Base-by-base conservation (phyloP, 2,113 vertebrate species). In the Hepsetus odoe region DNA sequence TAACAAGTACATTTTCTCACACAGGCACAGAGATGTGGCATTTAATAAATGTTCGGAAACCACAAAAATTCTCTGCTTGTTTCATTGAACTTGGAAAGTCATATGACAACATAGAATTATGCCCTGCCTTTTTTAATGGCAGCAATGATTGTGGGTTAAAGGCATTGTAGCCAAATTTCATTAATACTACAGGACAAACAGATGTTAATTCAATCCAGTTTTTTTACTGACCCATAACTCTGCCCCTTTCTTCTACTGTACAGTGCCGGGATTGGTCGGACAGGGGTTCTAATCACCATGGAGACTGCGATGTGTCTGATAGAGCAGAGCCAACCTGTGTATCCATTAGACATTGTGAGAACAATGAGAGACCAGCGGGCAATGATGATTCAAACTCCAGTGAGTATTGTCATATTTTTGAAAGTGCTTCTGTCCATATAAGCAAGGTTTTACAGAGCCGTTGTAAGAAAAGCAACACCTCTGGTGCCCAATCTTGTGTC, bases 301-400 rank as follows among this genome's bases (percentile, higher is more conserved):
- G 97, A 99, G 93, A 97, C 97, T 20, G 96, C 98, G 0, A 92
- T 99, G 96, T 99, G 97, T 95, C 92, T 99, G 76, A 98, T 99
- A 88, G 98, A 99, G 91, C 95, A 93, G 85, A 95, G 95, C 88
- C 97, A 99, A 91, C 95, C 96, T 0, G 96, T 99, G 79, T 97
- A 96, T 91, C 96, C 98, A 1, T 90, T 99, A 35, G 97, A 99
- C 81, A 96, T 99, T 74, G 97, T 99, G 56, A 90, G 96, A 90
- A 97, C 96, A 86, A 99, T 85, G 83, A 82, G 83, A 70, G 83
- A 85, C 77, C 83, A 82, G 80, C 73, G 83, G 18, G 80, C 83
- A 38, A 85, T 85, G 83, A 85, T 85, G 83, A 85, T 85, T 64
- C 83, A 85, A 40, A 85, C 83, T 28, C 77, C 80, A 14, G 83